phyloP scores from a whole-genome alignment of 2,797 vertebrate species.

The Antennarius maculatus region DNA sequence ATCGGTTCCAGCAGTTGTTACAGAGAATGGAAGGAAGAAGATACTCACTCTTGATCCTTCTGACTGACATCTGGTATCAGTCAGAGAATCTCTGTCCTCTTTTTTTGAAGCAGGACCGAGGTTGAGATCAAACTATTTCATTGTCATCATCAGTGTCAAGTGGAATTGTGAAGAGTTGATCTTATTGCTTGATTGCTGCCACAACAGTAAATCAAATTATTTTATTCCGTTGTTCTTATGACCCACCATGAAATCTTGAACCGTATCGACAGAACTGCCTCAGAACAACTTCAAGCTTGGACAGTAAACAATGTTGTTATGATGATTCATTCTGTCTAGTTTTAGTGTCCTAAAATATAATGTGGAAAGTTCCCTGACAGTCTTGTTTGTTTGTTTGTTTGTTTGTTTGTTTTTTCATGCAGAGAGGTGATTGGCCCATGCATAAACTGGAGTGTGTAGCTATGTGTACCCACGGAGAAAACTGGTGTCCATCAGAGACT shows the following conservation, averaged over 20 bases:
- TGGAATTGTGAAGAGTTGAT: background rate
- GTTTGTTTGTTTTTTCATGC: conserved; percentile 11
- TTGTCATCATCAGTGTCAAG: background rate
- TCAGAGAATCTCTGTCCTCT: too few species aligned
- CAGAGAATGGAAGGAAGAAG: too few species aligned
- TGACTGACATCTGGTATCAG: too few species aligned
- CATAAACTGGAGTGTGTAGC: conserved; percentile 95
- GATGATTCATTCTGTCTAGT: conserved; percentile 31
- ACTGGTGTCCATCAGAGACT: conserved; percentile 96
- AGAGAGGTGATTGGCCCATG: conserved; percentile 96
- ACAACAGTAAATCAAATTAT: background rate
- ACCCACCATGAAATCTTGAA: conserved; percentile 4
- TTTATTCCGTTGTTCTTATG: background rate
- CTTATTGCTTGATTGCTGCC: background rate
- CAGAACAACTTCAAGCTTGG: background rate
- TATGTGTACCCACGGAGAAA: conserved; percentile 92
- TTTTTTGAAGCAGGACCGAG: background rate
- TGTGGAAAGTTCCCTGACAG: too few species aligned
- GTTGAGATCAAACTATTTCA: background rate
- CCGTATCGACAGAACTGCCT: conserved; percentile 3
- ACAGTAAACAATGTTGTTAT: conserved; percentile 18
- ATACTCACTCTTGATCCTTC: too few species aligned
- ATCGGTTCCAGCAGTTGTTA: too few species aligned
- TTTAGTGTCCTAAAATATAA: conserved; percentile 18
- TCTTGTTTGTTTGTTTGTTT: conserved; percentile 2